phyloP scores from a whole-genome alignment of 2,888 invertebrate species.

The Drepana falcataria region DNA sequence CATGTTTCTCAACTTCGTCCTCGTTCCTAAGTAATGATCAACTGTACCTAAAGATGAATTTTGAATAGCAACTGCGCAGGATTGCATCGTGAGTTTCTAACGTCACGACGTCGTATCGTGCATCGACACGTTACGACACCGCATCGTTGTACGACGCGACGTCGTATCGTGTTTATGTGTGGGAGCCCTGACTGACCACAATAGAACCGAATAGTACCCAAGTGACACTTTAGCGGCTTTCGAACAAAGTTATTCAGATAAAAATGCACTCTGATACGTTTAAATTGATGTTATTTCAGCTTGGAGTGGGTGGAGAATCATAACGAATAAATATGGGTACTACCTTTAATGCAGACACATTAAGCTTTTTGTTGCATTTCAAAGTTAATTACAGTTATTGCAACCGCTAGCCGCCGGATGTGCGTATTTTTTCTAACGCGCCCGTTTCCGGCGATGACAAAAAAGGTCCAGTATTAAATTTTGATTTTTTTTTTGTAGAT shows the following conservation, averaged over 20 bases:
- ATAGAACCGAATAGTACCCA: slow-evolving; percentile 37
- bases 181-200: slow-evolving; percentile 52
- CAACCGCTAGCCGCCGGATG: slow-evolving; percentile 62
- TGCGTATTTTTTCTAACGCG: slow-evolving; percentile 70
- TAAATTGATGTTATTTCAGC: not conserved
- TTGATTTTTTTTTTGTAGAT: slow-evolving; percentile 24
- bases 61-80: too few relatives aligned
- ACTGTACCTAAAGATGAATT: too few relatives aligned
- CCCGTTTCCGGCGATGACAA: slow-evolving; percentile 63
- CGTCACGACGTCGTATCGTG: too few relatives aligned
- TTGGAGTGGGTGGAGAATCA: not conserved
- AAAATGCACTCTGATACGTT: not conserved
- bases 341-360: slow-evolving; percentile 41
- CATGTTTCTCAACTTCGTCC: too few relatives aligned
- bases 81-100: too few relatives aligned
- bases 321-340: slow-evolving; percentile 24
- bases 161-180: too few relatives aligned
- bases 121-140: too few relatives aligned
- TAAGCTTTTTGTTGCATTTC: slow-evolving; percentile 32
- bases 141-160: too few relatives aligned
- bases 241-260: not conserved
- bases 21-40: too few relatives aligned
- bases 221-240: slow-evolving; percentile 23
- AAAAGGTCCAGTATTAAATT: slow-evolving; percentile 57
- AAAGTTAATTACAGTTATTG: slow-evolving; percentile 64